Evolutionary conservation across 2,113 vertebrate genomes (phyloP).

Genomic region (Phaetusa simplex): DNA sequence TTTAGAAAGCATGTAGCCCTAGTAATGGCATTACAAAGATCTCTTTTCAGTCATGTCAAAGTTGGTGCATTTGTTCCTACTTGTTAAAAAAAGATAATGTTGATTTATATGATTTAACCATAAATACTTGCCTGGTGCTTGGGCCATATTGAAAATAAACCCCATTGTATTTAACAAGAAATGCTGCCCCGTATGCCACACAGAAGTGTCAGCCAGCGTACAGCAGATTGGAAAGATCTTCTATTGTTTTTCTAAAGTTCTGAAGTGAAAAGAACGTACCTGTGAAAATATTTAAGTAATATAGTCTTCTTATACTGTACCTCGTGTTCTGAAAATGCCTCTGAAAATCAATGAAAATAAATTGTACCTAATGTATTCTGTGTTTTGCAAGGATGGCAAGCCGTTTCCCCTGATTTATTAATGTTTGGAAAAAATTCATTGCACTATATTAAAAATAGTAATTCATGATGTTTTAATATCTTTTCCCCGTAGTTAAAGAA

Average conservation of each 20-base stretch:
- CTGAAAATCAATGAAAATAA: conserved; percentile 23
- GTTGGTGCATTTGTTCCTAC: neutral
- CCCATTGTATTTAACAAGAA: neutral
- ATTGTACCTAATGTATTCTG: neutral
- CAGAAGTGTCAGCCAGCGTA: neutral
- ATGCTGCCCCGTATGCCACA: neutral
- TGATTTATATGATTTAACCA: neutral
- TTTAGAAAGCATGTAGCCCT: neutral
- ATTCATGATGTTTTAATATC: neutral
- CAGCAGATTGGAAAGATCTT: neutral
- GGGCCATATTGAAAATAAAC: neutral
- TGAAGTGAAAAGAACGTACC: neutral
- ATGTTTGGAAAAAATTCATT: neutral
- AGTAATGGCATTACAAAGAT: neutral
- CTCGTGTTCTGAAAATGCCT: neutral
- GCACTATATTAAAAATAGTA: neutral
- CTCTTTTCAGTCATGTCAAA: neutral
- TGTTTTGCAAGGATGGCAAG: neutral
- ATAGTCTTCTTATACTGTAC: neutral
- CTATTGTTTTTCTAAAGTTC: neutral
- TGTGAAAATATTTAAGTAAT: neutral
- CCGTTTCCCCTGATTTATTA: neutral
- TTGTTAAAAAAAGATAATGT: neutral
- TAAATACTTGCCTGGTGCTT: neutral
- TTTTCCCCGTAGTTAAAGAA: neutral